Percentiles rank a stretch among this genome's conserved stretches.
Evolutionary conservation across 1,140 invertebrate genomes (phyloP).

Genomic region (Propsilocerus akamusi): DNA sequence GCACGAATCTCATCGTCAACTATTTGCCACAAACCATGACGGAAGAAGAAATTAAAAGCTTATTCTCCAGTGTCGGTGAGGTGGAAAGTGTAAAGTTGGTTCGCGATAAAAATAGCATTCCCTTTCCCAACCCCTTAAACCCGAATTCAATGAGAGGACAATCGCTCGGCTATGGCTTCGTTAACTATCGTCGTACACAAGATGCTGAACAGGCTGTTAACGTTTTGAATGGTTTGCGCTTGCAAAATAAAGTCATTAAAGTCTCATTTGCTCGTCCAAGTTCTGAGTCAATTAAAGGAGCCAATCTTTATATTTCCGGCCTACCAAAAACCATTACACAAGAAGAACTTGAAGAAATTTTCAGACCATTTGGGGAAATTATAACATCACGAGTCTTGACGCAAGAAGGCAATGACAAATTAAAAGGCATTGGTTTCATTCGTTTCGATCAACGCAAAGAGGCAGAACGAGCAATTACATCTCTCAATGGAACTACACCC

Average conservation of each 20-base stretch:
- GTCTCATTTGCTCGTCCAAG: conserved; percentile 76
- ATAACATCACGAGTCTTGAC: conserved; percentile 75
- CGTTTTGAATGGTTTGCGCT: conserved; percentile 63
- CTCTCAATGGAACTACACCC: conserved; percentile 36
- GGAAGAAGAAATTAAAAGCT: conserved; percentile 68
- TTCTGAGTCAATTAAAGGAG: conserved; percentile 76
- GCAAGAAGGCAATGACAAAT: conserved; percentile 34
- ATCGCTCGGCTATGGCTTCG: conserved; percentile 77
- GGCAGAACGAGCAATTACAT: conserved; percentile 36
- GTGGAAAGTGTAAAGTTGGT: conserved; percentile 83
- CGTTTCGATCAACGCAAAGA: conserved; percentile 39
- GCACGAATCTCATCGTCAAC: conserved; percentile 75
- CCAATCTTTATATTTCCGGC: conserved; percentile 75
- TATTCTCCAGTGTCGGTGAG: conserved; percentile 73
- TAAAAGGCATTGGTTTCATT: conserved; percentile 41
- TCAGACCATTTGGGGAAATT: conserved; percentile 62
- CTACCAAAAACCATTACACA: conserved; percentile 72
- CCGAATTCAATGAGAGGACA: conserved; percentile 39
- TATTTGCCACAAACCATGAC: conserved; percentile 86
- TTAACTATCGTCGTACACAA: conserved; percentile 65
- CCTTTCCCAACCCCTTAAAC: conserved; percentile 19
- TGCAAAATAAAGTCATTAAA: conserved; percentile 84
- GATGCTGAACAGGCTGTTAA: conserved; percentile 78
- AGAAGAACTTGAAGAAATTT: conserved; percentile 64
- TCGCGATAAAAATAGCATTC: conserved; percentile 65